Evolutionary conservation across 2,888 invertebrate genomes (phyloP).

Genomic region (Unio pictorum): DNA sequence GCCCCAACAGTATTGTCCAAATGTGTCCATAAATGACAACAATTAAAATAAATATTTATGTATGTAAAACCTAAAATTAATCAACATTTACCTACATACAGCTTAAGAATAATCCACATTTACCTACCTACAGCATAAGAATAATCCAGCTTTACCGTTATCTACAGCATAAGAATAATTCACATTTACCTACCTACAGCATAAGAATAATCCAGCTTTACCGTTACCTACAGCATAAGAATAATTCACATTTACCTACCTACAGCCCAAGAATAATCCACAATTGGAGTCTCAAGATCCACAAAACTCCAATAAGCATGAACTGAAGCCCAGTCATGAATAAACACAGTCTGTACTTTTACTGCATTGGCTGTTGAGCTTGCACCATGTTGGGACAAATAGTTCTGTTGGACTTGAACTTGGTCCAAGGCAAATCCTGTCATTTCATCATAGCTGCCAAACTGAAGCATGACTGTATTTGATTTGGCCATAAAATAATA

Average conservation of each 20-base stretch:
- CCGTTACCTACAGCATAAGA: too few species aligned
- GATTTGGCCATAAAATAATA: conserved; percentile 9
- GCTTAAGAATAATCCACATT: too few species aligned
- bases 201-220: too few species aligned
- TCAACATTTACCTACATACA: too few species aligned
- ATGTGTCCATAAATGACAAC: too few species aligned
- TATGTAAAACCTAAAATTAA: too few species aligned
- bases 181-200: too few species aligned
- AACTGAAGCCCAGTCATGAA: conserved; percentile 28
- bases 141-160: too few species aligned
- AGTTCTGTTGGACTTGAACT: conserved; percentile 10
- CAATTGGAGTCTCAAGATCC: conserved; percentile 20
- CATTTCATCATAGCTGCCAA: conserved; percentile 7
- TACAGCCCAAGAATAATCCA: conserved; percentile 29
- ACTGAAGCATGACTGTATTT: conserved; percentile 1
- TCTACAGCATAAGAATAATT: too few species aligned
- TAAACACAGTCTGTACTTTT: conserved; percentile 13
- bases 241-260: conserved; percentile 9
- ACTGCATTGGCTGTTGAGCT: conserved; percentile 9
- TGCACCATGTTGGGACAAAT: background rate
- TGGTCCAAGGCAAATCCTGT: conserved; percentile 16
- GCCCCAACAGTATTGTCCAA: too few species aligned
- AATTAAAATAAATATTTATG: too few species aligned
- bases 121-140: too few species aligned
- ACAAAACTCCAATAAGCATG: conserved; percentile 25